Evolutionary conservation across 2,797 vertebrate genomes (phyloP), one percentile per base, ranked within the genome.

Genomic region (Sylvilagus floridanus): DNA sequence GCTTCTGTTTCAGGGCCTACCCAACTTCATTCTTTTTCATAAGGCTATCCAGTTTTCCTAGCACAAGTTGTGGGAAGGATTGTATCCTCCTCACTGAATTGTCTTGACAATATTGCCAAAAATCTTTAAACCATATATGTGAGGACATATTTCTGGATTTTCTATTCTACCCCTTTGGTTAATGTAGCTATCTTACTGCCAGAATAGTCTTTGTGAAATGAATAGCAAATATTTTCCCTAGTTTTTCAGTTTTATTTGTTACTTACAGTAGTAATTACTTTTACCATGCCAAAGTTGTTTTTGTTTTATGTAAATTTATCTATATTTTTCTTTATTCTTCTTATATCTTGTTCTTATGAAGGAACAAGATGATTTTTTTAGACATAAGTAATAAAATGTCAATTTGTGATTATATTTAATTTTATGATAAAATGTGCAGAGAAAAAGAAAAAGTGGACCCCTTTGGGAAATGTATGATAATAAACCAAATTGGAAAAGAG

Each of bases 181-280:
- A 90, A 26, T 50, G 2, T 62, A 2, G 2, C 4, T 63, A 5
- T 35, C 37, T 87, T 32, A 2, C 35, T 73, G 37, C 10, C 63
- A 93, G 47, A 77, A 37, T 57, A 84, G 73, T 62, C 8, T 66
- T 92, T 89, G 37, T 95, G 32, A 63, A 19, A 72, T 28, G 79
- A 85, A 5, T 71, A 76, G 66, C 65, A 91, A 35, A 30, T 57
- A 35, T 63, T 79, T 89, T 76, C 52, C 26, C 24, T 7, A 83
- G 35, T 73, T 85, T 73, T 1, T 63, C 37, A 73, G 78, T 75
- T 83, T 7, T 52, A 24, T 65, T 86, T 95, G 54, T 57, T 54
- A 66, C 26, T 76, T 93, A 76, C 28, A 63, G 71, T 75, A 63
- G 13, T 28, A 69, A 50, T 76, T 83, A 71, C 32, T 79, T 89